Evolutionary conservation across 2,113 vertebrate species (phyloP).

Genomic region (Paralichthys olivaceus): DNA sequence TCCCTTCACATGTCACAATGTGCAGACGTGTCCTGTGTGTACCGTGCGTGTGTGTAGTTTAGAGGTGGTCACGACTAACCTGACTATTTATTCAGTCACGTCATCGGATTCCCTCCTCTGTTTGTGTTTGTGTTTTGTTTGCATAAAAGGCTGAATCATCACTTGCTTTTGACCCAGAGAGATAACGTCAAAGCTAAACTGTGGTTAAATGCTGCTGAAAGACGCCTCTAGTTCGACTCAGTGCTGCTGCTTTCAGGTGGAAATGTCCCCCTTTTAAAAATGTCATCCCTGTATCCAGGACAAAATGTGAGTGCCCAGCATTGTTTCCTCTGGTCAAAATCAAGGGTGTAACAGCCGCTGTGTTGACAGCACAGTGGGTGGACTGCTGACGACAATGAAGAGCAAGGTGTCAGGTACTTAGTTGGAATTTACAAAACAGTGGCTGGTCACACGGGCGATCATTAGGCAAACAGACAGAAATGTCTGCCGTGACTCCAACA

Average conservation of each 20-base stretch:
- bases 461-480: constrained; percentile 8
- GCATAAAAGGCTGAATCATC: constrained; percentile 1
- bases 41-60: constrained; percentile 12
- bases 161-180: not conserved
- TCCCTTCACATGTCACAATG: not conserved
- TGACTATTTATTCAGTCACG: constrained; percentile 13
- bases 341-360: constrained; percentile 4
- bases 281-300: constrained; percentile 7
- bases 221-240: not conserved
- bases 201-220: not conserved
- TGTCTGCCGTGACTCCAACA: not conserved
- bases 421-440: constrained; percentile 53
- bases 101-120: not conserved
- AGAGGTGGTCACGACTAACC: constrained; percentile 28
- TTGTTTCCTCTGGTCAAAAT: constrained; percentile 19
- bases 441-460: not conserved
- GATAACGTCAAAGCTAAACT: not conserved
- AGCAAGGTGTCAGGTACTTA: constrained; percentile 19
- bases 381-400: constrained; percentile 18
- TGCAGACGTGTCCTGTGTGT: constrained; percentile 17
- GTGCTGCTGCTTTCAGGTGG: constrained; percentile 16
- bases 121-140: constrained; percentile 20
- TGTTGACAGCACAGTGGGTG: constrained; percentile 29
- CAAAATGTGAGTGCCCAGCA: not conserved
- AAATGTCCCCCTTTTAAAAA: constrained; percentile 26